These are phyloP conservation scores for Zele albiditarsus DNA, from an alignment of 2,888 invertebrate genomes.

Conservation along the genomic window DNA sequence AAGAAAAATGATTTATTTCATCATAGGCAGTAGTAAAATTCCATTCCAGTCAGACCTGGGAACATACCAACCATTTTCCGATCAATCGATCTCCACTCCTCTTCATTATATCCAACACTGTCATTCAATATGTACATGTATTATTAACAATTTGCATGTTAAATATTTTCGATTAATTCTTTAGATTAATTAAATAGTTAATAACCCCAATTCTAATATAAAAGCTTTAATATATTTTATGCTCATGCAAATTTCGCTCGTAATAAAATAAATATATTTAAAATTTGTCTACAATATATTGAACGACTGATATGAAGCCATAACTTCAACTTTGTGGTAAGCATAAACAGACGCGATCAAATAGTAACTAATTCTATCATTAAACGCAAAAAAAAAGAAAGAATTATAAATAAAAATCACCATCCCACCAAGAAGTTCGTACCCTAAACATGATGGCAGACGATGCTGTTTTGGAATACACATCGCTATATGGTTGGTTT, in stretches of 20 bases:
- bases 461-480: conserved; percentile 22
- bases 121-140: neutral
- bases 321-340: neutral
- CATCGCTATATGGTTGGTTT: conserved; percentile 62
- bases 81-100: neutral
- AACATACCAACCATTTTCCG: neutral
- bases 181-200: neutral
- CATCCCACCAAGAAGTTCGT: neutral
- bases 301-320: neutral
- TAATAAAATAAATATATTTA: neutral
- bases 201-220: neutral
- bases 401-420: neutral
- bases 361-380: neutral
- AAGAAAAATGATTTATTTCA: no score
- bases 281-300: neutral
- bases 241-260: neutral
- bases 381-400: neutral
- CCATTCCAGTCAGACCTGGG: neutral
- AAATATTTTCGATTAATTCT: neutral
- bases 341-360: neutral
- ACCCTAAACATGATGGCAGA: conserved; percentile 9
- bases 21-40: neutral
- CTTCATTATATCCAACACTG: neutral
- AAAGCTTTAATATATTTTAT: neutral
- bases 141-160: neutral